Base-by-base conservation (phyloP, 2,888 invertebrate species). In the Eudiplozoon nipponicum region DNA sequence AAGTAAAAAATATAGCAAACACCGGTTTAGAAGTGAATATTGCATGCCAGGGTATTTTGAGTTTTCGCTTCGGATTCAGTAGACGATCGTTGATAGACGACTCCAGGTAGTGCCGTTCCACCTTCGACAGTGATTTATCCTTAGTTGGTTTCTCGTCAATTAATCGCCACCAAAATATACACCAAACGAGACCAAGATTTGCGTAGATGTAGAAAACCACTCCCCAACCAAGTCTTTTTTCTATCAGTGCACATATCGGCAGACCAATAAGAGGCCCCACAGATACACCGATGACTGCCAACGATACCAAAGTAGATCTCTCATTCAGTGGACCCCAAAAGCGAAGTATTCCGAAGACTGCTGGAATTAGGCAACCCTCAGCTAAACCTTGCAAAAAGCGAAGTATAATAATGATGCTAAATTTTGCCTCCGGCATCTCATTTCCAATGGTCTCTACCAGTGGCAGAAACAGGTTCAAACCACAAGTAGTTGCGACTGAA, bases 171-270 rank as follows among this genome's bases (percentile, higher is more conserved):
- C 43, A 43, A 28, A 43, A 43, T 22, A 43, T 43, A 21, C 43
- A 43, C 43, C 43, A 43, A 13, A 43, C 36, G 11, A 43, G 35
- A 9, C 43, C 43, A 15, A 43, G 21, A 36, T 43, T 43, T 11
- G 43, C 43, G 36, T 43, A 43, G 28, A 43, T 43, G 21, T 43
- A 43, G 26, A 43, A 43, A 3, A 43, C 43, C 18, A 43, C 43
- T 13, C 41, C 43, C 43, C 43, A 43, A 26, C 43, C 43, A 42
- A 42, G 44, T 18, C 44, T 28, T 11, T 44, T 28, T 28, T 43
- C 43, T 9, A 43, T 43, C 29, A 36, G 23, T 15, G 22, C 41
- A 22, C 43, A 43, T n/a, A 43, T 42, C 4, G 43, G 43, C 22
- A 43, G 44, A 3, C 43, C 43, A 15, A 43, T 43, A 13, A 43